Evolutionary conservation across 1,140 invertebrate species (phyloP).

Genomic region (Psix sp.): DNA sequence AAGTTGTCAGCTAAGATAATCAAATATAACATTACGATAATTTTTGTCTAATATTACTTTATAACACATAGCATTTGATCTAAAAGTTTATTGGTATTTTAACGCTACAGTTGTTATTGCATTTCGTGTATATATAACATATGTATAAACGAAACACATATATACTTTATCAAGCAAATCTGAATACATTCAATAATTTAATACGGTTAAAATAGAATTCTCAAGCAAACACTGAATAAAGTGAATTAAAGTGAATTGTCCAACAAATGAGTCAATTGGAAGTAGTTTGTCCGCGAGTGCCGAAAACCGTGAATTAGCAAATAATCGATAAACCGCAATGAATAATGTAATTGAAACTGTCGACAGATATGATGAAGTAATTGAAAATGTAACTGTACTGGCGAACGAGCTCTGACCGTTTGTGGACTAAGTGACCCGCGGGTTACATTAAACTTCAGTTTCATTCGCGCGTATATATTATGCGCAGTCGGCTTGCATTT

Average conservation of each 20-base stretch:
- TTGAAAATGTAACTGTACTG: slow-evolving; percentile 39
- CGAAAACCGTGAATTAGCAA: slow-evolving; percentile 43
- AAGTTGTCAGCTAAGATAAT: too few relatives aligned
- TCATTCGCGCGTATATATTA: slow-evolving; percentile 57
- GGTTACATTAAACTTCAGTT: slow-evolving; percentile 54
- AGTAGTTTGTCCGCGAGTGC: slow-evolving; percentile 22
- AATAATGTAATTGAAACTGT: slow-evolving; percentile 52
- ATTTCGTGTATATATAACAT: too few relatives aligned
- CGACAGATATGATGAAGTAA: slow-evolving; percentile 47
- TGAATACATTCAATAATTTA: too few relatives aligned
- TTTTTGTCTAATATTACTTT: too few relatives aligned
- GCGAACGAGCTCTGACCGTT: slow-evolving; percentile 18
- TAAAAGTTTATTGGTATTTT: too few relatives aligned
- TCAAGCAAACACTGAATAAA: too few relatives aligned
- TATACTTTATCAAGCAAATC: too few relatives aligned
- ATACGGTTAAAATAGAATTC: too few relatives aligned
- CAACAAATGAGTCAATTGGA: slow-evolving; percentile 12
- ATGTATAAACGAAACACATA: too few relatives aligned
- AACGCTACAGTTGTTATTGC: too few relatives aligned
- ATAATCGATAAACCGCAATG: slow-evolving; percentile 37
- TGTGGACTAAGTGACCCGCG: slow-evolving; percentile 34
- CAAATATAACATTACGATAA: too few relatives aligned
- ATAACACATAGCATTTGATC: too few relatives aligned
- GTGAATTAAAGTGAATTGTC: background rate
- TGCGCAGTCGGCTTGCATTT: slow-evolving; percentile 59